Base-by-base conservation (phyloP, 2,113 vertebrate genomes). In the Tetrax tetrax region DNA sequence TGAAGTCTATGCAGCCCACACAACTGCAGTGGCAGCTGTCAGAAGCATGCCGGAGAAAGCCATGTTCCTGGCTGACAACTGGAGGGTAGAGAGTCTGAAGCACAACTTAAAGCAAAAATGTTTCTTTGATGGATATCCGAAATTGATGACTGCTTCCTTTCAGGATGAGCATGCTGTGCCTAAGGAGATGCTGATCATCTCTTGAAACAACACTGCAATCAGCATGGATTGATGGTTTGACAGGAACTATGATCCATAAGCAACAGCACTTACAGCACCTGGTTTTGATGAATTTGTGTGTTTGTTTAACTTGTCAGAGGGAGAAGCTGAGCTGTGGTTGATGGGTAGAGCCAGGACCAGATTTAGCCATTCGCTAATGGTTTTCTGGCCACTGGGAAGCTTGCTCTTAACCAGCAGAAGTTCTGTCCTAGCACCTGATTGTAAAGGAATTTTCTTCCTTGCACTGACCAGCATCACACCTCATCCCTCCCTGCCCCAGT, bases 71-170 rank as follows among this genome's bases (percentile, higher is more conserved):
- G 83, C 93, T 74, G 64, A 86, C 74, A 91, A 77, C 80, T 75
- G 92, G 45, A 61, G 89, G 90, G 69, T 13, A 78, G 57, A 17
- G 54, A 61, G 90, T 41, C 70, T 80, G 90, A 31, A 69, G 38
- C 65, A 61, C 45, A 78, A 23, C 88, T 89, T 12, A 28, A 59
- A 95, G 93, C 17, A 61, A 65, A 43, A 38, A 33, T 0, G 31
- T 89, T 87, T 25, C 95, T 96, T 94, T 91, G 95, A 91, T 92
- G 66, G 86, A 45, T 37, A 33, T 59, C 85, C 93, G 95, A 60
- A 65, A 43, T 3, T 43, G 86, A 61, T 70, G 87, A 43, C 14
- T 79, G 95, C 82, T 88, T 89, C 91, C 89, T 83, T 63, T 63
- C 66, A 48, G 95, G 72, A 84, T 3, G 48, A 78, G 74, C 43